phyloP scores from a whole-genome alignment of 1,140 invertebrate genomes.

The Ips typographus region DNA sequence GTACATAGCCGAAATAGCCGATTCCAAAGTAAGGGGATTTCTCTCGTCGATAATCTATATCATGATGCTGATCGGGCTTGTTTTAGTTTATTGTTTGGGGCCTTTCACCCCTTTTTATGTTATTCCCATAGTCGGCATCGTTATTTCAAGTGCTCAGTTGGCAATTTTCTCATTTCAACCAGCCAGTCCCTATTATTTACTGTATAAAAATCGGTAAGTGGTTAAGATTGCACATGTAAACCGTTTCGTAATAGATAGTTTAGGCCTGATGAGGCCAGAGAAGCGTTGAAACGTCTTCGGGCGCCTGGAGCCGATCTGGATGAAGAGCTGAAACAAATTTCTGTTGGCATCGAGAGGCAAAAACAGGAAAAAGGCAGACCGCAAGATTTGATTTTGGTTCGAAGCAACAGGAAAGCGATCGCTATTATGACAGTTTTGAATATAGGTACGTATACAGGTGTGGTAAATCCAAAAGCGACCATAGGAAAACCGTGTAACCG shows the following conservation, averaged over 20 bases:
- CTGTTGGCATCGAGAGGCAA: slow-evolving; percentile 38
- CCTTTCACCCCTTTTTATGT: slow-evolving; percentile 36
- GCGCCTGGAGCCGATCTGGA: slow-evolving; percentile 50
- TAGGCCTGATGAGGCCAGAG: slow-evolving; percentile 53
- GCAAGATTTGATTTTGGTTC: slow-evolving; percentile 40
- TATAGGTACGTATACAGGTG: slow-evolving; percentile 43
- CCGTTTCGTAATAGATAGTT: slow-evolving; percentile 29
- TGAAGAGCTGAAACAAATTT: slow-evolving; percentile 53
- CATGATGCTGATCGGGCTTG: slow-evolving; percentile 43
- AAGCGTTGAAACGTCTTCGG: slow-evolving; percentile 51
- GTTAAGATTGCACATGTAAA: slow-evolving; percentile 13
- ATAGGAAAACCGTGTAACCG: too few species aligned
- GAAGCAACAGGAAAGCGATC: slow-evolving; percentile 43
- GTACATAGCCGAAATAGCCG: slow-evolving; percentile 46
- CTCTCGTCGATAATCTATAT: slow-evolving; percentile 41
- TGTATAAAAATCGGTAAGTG: slow-evolving; percentile 43
- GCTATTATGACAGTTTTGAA: slow-evolving; percentile 54
- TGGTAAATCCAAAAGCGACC: too few species aligned
- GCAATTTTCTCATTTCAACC: slow-evolving; percentile 44
- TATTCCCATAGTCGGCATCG: slow-evolving; percentile 37
- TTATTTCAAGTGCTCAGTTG: slow-evolving; percentile 37
- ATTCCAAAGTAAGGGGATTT: slow-evolving; percentile 44
- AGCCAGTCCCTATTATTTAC: slow-evolving; percentile 43
- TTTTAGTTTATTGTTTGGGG: slow-evolving; percentile 40
- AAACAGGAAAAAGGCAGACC: slow-evolving; percentile 38